phyloP scores from a whole-genome alignment of 37 sponge, comb jelly and placozoan genomes.

The Hexactinellida sp. region DNA sequence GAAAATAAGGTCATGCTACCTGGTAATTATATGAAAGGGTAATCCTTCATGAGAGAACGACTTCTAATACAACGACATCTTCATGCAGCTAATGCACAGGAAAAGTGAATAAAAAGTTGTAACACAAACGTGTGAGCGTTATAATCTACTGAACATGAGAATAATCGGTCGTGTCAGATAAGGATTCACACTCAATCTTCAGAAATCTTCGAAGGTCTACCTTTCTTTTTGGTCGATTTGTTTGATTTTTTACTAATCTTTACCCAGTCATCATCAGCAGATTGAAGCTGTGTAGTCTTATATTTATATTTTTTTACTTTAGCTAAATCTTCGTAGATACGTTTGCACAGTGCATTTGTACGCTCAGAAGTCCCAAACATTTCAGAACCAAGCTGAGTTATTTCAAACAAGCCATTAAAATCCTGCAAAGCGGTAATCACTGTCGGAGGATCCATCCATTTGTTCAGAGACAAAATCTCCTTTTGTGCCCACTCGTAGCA shows the following conservation, averaged over 20 bases:
- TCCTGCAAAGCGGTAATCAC: background rate
- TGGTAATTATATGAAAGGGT: background rate
- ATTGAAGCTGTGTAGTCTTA: background rate
- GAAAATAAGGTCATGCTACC: background rate
- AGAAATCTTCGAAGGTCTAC: background rate
- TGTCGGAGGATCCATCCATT: background rate
- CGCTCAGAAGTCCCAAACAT: background rate
- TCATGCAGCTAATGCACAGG: background rate
- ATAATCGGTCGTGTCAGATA: background rate
- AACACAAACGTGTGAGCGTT: background rate
- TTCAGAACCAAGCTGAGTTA: slow-evolving; percentile 7
- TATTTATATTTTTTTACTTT: background rate
- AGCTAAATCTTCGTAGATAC: background rate
- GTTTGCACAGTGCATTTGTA: background rate
- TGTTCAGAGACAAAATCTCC: background rate
- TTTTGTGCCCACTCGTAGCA: background rate
- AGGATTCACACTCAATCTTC: background rate
- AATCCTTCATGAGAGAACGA: background rate
- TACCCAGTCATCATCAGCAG: background rate
- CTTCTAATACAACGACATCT: background rate
- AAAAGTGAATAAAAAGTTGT: background rate
- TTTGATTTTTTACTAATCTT: background rate
- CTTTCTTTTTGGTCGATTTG: background rate
- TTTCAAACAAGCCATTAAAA: background rate
- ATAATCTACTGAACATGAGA: background rate